Evolutionary conservation across 2,797 vertebrate genomes (phyloP).

Genomic region (Melanotaenia nigrans): DNA sequence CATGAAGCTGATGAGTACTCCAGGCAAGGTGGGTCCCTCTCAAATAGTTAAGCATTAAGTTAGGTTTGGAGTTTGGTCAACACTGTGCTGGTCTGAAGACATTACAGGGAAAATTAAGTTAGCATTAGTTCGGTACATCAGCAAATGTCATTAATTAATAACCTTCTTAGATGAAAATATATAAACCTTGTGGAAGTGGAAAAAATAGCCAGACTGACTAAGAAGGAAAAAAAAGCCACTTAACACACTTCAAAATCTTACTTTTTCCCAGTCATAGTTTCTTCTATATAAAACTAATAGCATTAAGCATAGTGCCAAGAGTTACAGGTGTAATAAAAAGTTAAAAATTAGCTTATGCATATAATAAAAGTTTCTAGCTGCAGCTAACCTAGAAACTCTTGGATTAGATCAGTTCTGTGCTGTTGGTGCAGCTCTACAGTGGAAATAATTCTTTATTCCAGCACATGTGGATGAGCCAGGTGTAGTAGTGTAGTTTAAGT

Average conservation of each 20-base stretch:
- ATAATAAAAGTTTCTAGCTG: constrained; percentile 17
- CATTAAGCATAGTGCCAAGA: neutral
- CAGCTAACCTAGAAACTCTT: constrained; percentile 27
- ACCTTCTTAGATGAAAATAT: neutral
- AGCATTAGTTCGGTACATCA: neutral
- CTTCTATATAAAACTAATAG: neutral
- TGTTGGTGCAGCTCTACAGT: constrained; percentile 17
- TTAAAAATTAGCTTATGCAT: neutral
- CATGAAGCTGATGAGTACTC: constrained; percentile 96
- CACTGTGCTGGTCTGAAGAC: constrained; percentile 29
- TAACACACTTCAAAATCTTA: neutral
- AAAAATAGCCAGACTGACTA: neutral
- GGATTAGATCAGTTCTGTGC: constrained; percentile 16
- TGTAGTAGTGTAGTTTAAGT: constrained; percentile 7
- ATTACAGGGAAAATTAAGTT: neutral
- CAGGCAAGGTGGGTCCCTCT: constrained; percentile 88
- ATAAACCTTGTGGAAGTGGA: neutral
- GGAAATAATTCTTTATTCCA: constrained; percentile 34
- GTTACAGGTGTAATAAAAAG: neutral
- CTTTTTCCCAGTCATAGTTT: neutral
- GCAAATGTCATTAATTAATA: too few species aligned
- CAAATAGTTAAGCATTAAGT: neutral
- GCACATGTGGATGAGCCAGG: constrained; percentile 31
- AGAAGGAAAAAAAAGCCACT: neutral
- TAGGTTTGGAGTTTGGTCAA: constrained; percentile 6